Base-by-base conservation (phyloP, 2,797 vertebrate genomes). In the Protosalanx chinensis region DNA sequence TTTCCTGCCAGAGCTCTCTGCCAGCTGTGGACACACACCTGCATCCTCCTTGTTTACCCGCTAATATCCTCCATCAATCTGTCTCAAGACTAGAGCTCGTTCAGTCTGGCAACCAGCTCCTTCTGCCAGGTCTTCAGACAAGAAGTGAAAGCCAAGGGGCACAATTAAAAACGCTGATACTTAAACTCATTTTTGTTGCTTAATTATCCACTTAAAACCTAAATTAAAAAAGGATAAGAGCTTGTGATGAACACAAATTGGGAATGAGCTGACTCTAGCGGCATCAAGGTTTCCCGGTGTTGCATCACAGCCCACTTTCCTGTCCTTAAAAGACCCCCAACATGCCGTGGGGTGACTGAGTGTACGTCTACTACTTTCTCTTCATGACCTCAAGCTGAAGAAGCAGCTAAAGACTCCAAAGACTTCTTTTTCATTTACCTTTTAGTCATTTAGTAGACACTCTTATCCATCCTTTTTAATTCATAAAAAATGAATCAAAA, bases 231-330 rank as follows among this genome's bases (percentile, higher is more conserved):
- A 70, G 82, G 67, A 72, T 37, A 80, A 72, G 71, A 84, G 71
- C 76, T 81, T 84, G 87, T 84, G 77, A 90, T 89, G 81, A 90
- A 85, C 80, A 80, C 65, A 78, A 87, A 88, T 88, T 76, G 82
- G 81, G 81, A 89, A 89, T 85, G 77, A 88, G 90, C 76, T 82
- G 61, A 82, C 73, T 85, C 86, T 80, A 90, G 85, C 86, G 78
- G 84, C 71, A 76, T 66, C 62, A 61, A 69, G 37, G 68, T 93
- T 92, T 79, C 88, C 71, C 63, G 64, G 58, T 29, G 72, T 92
- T 92, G 85, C 90, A 90, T 92, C 90, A 46, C 41, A 91, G 70
- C 49, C n/a, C 20, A 5, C 53, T 29, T 63, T 68, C 68, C 57
- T 56, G 30, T 68, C 67, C 59, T 69, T 70, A 18, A 32, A 66